A percentile compares a stretch with the other conserved stretches of the same genome.
These are phyloP conservation scores for Allygus modestus DNA, from an alignment of 2,888 invertebrate genomes.

Conservation along the genomic window DNA sequence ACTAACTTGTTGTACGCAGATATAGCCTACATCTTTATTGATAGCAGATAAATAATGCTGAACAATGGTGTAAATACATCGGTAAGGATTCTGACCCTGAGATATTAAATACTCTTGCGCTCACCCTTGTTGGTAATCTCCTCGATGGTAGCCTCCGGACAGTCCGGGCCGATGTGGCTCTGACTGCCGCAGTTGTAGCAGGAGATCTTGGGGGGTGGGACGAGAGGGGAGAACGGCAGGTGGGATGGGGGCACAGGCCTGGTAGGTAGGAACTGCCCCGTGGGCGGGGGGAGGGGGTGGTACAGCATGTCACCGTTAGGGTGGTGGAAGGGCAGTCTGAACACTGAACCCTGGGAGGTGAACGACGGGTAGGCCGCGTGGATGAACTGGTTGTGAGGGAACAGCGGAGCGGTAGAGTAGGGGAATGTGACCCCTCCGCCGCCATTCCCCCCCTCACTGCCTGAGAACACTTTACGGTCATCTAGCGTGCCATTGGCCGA, in stretches of 20 bases:
- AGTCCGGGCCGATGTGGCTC: conserved; percentile 90
- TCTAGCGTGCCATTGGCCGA: conserved; percentile 65
- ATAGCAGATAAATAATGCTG: no score
- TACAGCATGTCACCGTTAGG: conserved; percentile 76
- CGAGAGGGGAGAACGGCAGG: conserved; percentile 71
- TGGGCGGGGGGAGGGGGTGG: conserved; percentile 65
- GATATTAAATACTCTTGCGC: no score
- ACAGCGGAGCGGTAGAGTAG: conserved; percentile 39
- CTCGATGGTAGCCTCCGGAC: conserved; percentile 94
- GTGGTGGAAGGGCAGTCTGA: conserved; percentile 63
- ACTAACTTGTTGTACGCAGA: no score
- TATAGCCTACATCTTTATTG: no score
- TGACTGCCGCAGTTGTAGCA: conserved; percentile 96
- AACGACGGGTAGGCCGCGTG: conserved; percentile 38
- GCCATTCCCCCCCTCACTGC: conserved; percentile 43
- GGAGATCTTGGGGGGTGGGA: conserved; percentile 81
- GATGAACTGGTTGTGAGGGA: conserved; percentile 26
- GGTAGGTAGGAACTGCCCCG: conserved; percentile 67
- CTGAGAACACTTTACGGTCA: conserved; percentile 58
- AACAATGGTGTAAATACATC: no score
- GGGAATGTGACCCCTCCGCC: conserved; percentile 55
- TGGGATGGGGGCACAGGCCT: conserved; percentile 72
- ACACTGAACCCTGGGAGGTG: conserved; percentile 13
- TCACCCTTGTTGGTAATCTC: conserved; percentile 83
- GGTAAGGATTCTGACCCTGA: no score